Evolutionary conservation across 1,140 invertebrate genomes (phyloP).

Genomic region (Saccostrea echinata): DNA sequence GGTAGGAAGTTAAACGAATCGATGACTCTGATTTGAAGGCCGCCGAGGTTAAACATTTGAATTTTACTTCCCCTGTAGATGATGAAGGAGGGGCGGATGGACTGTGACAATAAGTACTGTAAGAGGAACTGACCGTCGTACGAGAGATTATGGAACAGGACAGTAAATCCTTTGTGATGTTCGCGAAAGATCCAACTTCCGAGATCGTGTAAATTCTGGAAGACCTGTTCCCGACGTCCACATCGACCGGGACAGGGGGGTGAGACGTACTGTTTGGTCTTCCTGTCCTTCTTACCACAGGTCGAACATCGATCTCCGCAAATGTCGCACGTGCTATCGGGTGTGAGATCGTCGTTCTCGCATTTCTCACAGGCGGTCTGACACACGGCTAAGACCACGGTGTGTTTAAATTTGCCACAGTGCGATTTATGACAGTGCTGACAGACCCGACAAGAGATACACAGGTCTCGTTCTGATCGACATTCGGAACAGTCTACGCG

Average conservation of each 20-base stretch:
- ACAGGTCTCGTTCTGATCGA: not conserved
- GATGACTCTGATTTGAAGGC: not conserved
- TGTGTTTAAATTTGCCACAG: constrained; percentile 38
- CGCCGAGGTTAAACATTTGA: not conserved
- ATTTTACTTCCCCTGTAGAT: constrained; percentile 39
- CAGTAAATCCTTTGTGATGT: not conserved
- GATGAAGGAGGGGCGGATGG: not conserved
- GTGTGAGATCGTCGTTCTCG: not conserved
- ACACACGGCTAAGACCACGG: constrained; percentile 31
- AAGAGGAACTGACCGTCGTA: constrained; percentile 27
- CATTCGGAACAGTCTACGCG: not conserved
- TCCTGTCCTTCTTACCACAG: not conserved
- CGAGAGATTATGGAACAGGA: constrained; percentile 19
- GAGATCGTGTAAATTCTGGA: constrained; percentile 31
- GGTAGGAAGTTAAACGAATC: constrained; percentile 49
- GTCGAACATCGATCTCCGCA: constrained; percentile 28
- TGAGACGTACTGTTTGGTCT: not conserved
- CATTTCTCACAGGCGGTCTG: constrained; percentile 43
- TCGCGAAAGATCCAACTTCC: constrained; percentile 38
- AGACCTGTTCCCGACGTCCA: constrained; percentile 47
- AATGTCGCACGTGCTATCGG: not conserved
- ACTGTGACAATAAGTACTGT: constrained; percentile 1
- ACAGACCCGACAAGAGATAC: constrained; percentile 10
- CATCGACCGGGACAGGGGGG: constrained; percentile 40
- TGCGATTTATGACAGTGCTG: constrained; percentile 21